Evolutionary conservation across 2,113 vertebrate species (phyloP), one percentile per base, ranked within the genome.

Genomic region (Hydrochoerus hydrochaeris): DNA sequence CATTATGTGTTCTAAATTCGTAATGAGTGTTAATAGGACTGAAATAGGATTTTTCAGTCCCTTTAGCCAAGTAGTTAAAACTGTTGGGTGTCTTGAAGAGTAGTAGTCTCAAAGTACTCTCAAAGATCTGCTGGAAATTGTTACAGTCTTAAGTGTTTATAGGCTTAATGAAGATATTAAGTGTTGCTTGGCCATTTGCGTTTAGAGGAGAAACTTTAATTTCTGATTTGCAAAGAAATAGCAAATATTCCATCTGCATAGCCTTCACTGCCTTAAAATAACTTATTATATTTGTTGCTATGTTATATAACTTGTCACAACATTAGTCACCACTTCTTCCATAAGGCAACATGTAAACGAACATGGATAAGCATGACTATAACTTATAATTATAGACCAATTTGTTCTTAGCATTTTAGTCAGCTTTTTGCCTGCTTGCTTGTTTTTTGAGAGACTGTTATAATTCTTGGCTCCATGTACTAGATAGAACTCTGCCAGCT

Each of bases 21-120:
- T 87, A 92, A 69, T 89, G 93, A 96, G 87, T 97, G 88, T 96
- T 97, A 96, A 96, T 96, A 96, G 95, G 89, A 92, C 85, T 96
- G 92, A 97, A 97, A 96, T 95, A 93, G 84, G 65, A 88, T 97
- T 97, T 80, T 95, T 97, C 75, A 93, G 71, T 93, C 96, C 46
- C 52, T 97, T 97, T 97, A 97, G 95, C 90, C 88, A 95, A 92
- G 77, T 88, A 95, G 84, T 97, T 97, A 96, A 97, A 97, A 97
- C 95, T 81, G 96, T 94, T 90, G 92, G 96, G 63, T 63, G 88
- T 96, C 80, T 95, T 96, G 85, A 95, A 90, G 86, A 96, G 62
- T 95, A 92, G 52, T 95, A 92, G 52, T 95, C 75, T 96, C 77
- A 96, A 93, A 94, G 91, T 97, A 67, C 86, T 97, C 58, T 30